A percentile compares a stretch with the other conserved stretches of the same genome.
phyloP scores from a whole-genome alignment of 2,113 vertebrate species.

The Euleptes europaea region DNA sequence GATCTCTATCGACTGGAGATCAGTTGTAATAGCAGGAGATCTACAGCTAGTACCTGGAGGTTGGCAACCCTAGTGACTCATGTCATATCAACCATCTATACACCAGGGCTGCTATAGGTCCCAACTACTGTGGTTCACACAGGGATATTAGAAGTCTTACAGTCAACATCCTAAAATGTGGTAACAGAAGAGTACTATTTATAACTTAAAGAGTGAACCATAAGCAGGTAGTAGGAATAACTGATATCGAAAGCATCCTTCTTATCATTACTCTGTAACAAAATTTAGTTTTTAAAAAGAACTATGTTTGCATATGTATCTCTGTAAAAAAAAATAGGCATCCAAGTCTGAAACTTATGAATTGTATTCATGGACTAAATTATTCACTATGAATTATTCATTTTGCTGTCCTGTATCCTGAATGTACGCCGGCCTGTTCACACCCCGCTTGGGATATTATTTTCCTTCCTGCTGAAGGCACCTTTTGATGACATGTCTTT shows the following conservation, averaged over 20 bases:
- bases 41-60: too few relatives aligned
- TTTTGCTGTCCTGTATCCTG: neutral
- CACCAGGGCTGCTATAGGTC: too few relatives aligned
- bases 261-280: neutral
- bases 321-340: neutral
- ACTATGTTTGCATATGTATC: neutral
- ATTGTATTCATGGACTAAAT: neutral
- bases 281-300: neutral
- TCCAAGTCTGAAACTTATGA: neutral
- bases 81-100: too few relatives aligned
- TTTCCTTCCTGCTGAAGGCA: neutral
- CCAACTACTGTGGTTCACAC: too few relatives aligned
- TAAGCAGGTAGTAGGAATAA: neutral
- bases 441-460: slow-evolving; percentile 3
- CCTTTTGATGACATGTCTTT: slow-evolving; percentile 23
- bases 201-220: neutral
- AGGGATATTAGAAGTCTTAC: too few relatives aligned
- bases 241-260: neutral
- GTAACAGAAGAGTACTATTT: neutral
- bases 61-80: too few relatives aligned
- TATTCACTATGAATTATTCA: slow-evolving; percentile 22
- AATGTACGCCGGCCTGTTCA: neutral
- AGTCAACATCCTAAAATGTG: too few relatives aligned
- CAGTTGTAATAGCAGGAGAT: too few relatives aligned
- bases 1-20: too few relatives aligned